Evolutionary conservation across 2,888 invertebrate species (phyloP).

Genomic region (Cheilosia scutellata): DNA sequence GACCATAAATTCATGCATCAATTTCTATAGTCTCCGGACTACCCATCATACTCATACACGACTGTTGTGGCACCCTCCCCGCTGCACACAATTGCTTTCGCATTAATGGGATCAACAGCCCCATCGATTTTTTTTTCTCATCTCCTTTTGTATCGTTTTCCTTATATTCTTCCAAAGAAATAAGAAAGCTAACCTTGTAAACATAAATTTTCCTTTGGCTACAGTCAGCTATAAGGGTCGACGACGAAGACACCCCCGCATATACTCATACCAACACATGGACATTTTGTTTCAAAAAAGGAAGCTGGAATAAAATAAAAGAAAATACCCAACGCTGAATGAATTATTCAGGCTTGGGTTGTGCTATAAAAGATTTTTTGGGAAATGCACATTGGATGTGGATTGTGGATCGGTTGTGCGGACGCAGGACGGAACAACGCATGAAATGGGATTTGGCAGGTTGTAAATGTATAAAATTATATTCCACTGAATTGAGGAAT

Average conservation of each 20-base stretch:
- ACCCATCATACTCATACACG: background rate
- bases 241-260: background rate
- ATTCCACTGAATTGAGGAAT: conserved; percentile 50
- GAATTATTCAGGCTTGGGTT: conserved; percentile 64
- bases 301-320: background rate
- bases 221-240: conserved; percentile 21
- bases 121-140: conserved; percentile 44
- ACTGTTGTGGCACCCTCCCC: background rate
- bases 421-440: conserved; percentile 1
- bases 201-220: conserved; percentile 48
- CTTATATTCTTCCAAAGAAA: conserved; percentile 11
- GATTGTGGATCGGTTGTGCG: background rate
- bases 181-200: conserved; percentile 64
- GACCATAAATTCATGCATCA: conserved; percentile 50
- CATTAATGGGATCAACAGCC: conserved; percentile 66
- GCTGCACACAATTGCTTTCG: conserved; percentile 61
- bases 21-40: conserved; percentile 21
- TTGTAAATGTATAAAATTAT: conserved; percentile 59
- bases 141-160: conserved; percentile 19
- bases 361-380: conserved; percentile 65
- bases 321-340: conserved; percentile 37
- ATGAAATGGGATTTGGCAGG: conserved; percentile 59
- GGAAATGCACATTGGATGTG: conserved; percentile 55
- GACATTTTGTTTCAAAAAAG: background rate
- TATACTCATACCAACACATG: background rate